phyloP scores from a whole-genome alignment of 2,888 invertebrate genomes.

The Barypeithes pellucidus region DNA sequence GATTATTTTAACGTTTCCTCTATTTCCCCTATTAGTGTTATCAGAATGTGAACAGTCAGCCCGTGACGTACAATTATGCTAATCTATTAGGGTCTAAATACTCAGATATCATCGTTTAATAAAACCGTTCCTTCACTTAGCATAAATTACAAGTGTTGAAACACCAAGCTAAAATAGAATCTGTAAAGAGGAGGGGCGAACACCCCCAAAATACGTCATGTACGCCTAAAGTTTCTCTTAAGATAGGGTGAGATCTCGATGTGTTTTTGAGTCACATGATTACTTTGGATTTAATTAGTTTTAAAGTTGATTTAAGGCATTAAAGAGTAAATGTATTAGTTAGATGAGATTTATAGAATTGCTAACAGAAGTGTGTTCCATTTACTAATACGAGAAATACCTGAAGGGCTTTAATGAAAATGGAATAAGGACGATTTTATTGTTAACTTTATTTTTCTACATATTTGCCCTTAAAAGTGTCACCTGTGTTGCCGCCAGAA shows the following conservation, averaged over 20 bases:
- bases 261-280: constrained; percentile 6
- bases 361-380: no score
- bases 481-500: no score
- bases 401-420: no score
- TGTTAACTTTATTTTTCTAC: no score
- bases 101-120: constrained; percentile 47
- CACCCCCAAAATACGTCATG: constrained; percentile 19
- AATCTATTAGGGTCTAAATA: constrained; percentile 50
- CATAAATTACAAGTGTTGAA: constrained; percentile 51
- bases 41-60: constrained; percentile 33
- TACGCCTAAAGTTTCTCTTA: constrained; percentile 10
- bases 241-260: constrained; percentile 5
- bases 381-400: no score
- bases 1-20: neutral
- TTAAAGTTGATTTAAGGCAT: neutral
- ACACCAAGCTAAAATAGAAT: constrained; percentile 9
- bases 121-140: constrained; percentile 47
- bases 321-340: constrained; percentile 2
- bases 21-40: neutral
- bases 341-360: neutral
- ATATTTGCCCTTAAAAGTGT: no score
- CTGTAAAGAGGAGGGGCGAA: neutral
- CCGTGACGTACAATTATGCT: constrained; percentile 46
- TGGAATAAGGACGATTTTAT: no score
- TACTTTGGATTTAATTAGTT: constrained; percentile 10